Percentiles rank a stretch among this genome's conserved stretches.
Conservation (phyloP, 2,888 invertebrate species). For the Adela reaumurella region DNA sequence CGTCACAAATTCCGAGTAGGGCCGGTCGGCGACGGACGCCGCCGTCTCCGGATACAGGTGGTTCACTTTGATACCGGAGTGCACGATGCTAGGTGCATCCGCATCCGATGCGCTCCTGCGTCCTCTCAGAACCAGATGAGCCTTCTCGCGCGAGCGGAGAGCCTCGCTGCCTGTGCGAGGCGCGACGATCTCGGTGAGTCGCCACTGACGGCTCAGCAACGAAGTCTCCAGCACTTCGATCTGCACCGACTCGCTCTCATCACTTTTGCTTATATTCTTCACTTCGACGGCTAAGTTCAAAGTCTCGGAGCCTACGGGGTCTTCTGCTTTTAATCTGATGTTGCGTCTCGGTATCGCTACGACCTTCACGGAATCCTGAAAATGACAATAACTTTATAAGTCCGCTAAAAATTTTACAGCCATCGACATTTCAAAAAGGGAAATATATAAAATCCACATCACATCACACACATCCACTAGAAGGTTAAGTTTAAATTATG, state of each 20-base stretch:
- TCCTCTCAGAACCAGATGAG: conserved; percentile 38
- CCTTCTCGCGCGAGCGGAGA: conserved; percentile 31
- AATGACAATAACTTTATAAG: background rate
- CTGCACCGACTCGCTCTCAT: conserved; percentile 53
- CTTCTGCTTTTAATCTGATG: conserved; percentile 27
- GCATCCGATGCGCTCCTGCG: conserved; percentile 21
- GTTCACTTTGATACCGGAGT: conserved; percentile 30
- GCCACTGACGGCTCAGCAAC: conserved; percentile 61
- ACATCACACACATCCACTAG: no score
- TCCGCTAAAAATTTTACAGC: no score
- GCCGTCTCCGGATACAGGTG: conserved; percentile 21
- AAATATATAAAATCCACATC: no score
- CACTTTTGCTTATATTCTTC: conserved; percentile 65
- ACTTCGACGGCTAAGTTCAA: conserved; percentile 65
- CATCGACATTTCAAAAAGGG: no score
- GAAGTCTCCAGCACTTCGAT: conserved; percentile 58
- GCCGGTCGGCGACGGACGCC: conserved; percentile 21
- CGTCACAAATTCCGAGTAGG: conserved; percentile 31
- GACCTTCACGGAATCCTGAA: conserved; percentile 54
- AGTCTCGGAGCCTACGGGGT: conserved; percentile 40
- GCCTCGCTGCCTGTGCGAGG: conserved; percentile 24
- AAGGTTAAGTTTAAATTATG: no score
- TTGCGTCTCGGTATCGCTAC: conserved; percentile 53
- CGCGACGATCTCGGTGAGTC: conserved; percentile 34
- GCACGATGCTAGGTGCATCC: conserved; percentile 25